Evolutionary conservation across 2,113 vertebrate genomes (phyloP).

Genomic region (Pituophis catenifer): DNA sequence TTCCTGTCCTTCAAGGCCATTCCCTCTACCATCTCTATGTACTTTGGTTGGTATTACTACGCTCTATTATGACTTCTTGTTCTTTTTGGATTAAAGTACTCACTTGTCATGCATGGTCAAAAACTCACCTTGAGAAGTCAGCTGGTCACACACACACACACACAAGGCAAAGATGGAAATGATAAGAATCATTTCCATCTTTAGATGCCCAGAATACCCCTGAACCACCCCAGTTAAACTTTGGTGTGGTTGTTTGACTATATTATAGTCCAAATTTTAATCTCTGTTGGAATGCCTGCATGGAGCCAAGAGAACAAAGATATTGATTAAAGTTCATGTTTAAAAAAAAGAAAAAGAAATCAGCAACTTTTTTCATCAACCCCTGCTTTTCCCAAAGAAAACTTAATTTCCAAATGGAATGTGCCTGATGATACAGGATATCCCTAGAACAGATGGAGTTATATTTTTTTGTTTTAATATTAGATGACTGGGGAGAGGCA

Average conservation of each 20-base stretch:
- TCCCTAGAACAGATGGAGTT: neutral
- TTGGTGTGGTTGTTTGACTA: neutral
- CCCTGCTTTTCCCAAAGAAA: neutral
- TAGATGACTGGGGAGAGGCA: neutral
- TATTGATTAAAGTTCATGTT: neutral
- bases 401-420: neutral
- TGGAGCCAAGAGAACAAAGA: neutral
- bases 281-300: neutral
- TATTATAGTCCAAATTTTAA: neutral
- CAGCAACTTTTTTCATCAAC: neutral
- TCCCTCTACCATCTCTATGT: neutral
- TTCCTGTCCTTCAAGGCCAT: neutral
- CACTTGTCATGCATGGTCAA: neutral
- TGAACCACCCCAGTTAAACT: neutral
- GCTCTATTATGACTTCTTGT: neutral
- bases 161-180: neutral
- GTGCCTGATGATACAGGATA: neutral
- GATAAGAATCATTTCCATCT: neutral
- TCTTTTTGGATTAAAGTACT: neutral
- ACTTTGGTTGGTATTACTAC: neutral
- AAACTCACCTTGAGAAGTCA: neutral
- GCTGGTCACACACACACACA: neutral
- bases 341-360: neutral
- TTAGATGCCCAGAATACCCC: neutral
- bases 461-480: neutral